Evolutionary conservation across 2,113 vertebrate genomes (phyloP).

Genomic region (Myotis lucifugus): DNA sequence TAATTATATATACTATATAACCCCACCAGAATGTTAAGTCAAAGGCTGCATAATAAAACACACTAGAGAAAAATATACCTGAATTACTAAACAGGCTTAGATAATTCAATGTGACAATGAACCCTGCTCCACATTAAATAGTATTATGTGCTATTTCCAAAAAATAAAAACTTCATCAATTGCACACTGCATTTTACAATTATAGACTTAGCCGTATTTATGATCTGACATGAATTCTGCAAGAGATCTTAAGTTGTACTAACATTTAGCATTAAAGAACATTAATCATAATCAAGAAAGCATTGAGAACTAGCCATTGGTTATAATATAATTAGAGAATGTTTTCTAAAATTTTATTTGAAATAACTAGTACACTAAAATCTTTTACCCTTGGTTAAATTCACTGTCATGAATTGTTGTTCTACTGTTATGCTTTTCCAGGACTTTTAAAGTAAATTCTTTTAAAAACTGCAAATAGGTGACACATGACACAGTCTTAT

Average conservation of each 20-base stretch:
- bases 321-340: not conserved
- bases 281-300: not conserved
- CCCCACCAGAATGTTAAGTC: not conserved
- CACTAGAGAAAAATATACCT: not conserved
- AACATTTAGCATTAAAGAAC: not conserved
- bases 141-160: not conserved
- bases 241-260: not conserved
- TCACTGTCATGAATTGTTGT: not conserved
- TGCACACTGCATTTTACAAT: not conserved
- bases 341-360: conserved; percentile 40
- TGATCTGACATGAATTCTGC: not conserved
- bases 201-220: not conserved
- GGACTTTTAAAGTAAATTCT: not conserved
- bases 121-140: not conserved
- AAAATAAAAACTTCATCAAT: not conserved
- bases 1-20: not conserved
- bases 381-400: not conserved
- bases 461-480: not conserved
- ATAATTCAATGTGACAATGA: not conserved
- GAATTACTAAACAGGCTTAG: not conserved
- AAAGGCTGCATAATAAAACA: not conserved
- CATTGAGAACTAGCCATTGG: not conserved
- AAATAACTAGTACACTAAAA: not conserved
- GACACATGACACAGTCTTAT: not conserved
- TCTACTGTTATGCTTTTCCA: not conserved